Base-by-base conservation (phyloP, 2,113 vertebrate genomes). In the Prionailurus bengalensis region DNA sequence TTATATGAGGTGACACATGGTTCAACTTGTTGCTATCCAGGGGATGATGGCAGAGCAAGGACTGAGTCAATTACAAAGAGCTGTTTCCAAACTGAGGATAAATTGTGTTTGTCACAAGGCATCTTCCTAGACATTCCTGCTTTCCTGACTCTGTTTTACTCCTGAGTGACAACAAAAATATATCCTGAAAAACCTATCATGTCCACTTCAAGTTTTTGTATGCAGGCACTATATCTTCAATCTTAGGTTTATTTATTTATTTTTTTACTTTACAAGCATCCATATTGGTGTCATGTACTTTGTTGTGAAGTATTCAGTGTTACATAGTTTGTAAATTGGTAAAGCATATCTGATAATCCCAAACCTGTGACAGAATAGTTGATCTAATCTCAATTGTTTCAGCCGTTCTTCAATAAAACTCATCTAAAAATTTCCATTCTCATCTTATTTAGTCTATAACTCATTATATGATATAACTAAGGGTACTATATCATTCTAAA, bases 81-180 rank as follows among this genome's bases (percentile, higher is more conserved):
- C 21, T 92, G 8, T 95, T 90, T 81, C 66, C 65, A 94, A 92
- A 71, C 21, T 21, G 27, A 95, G 55, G 45, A 83, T 48, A 84
- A 88, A 80, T 68, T 8, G 13, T 12, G 15, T 76, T 21, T 87
- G 66, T 66, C 14, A 1, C 31, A 89, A 93, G 65, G 66, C 7
- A 78, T 85, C n/a, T 96, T 92, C 70, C 65, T 48, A 96, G 42
- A 51, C 23, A 51, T 21, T 31, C 5, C 80, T 70, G 45, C 14
- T 95, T 36, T 76, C 8, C 5, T 94, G 55, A 85, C 16, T 92
- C 11, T 29, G 61, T 89, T 79, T 89, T 53, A 45, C 12, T 78
- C 6, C 31, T 45, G 9, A 33, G 45, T 84, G 53, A 90, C 73
- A 80, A 78, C 33, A 91, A 89, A 95, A 66, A n/a, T 53, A 12